A percentile compares a stretch with the other conserved stretches of the same genome.
Evolutionary conservation across 2,797 vertebrate genomes (phyloP).

Genomic region (Otolemur crassicaudatus): DNA sequence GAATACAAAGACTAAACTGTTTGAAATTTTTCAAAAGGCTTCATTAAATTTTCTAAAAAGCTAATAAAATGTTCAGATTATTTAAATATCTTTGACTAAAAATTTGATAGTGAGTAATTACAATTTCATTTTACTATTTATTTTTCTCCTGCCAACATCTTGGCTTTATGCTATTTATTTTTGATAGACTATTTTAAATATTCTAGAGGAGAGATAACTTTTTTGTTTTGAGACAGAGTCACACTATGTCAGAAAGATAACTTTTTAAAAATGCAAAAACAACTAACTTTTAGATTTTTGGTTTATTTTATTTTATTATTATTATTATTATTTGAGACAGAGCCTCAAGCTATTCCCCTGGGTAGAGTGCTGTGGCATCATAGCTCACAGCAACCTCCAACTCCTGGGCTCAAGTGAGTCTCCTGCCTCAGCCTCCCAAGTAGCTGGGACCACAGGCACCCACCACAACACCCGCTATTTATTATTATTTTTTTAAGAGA

Average conservation of each 20-base stretch:
- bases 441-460: too few species aligned
- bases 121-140: background rate
- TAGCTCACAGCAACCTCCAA: too few species aligned
- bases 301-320: too few species aligned
- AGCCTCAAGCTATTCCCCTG: too few species aligned
- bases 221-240: background rate
- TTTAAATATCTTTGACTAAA: slow-evolving; percentile 15
- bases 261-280: background rate
- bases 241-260: background rate
- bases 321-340: too few species aligned
- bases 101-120: background rate
- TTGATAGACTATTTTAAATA: background rate
- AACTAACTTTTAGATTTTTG: background rate
- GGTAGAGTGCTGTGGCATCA: too few species aligned
- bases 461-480: too few species aligned
- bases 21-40: background rate
- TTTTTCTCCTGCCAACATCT: background rate
- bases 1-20: background rate
- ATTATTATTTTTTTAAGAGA: too few species aligned
- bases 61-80: background rate
- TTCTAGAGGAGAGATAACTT: background rate
- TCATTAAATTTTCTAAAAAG: background rate
- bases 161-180: slow-evolving; percentile 16
- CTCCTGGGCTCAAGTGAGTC: too few species aligned
- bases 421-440: too few species aligned